Evolutionary conservation across 2,888 invertebrate species (phyloP), one percentile per base, ranked within the genome.

Genomic region (Brenthis hecate): DNA sequence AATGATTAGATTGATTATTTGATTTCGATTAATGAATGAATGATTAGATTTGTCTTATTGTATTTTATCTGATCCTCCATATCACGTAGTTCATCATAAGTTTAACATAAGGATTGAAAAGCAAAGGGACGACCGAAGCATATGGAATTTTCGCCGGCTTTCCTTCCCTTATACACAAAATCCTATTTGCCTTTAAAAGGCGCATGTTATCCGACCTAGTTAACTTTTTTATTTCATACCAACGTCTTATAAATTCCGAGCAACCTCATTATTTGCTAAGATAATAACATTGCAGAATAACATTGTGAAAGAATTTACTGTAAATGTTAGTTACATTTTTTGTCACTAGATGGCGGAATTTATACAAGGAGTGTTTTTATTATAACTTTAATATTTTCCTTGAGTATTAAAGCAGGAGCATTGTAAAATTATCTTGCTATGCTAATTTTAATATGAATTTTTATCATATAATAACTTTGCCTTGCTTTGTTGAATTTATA

Each of bases 201-300:
- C 53, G 11, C 62, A 62, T 62, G 16, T 53, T 53, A 36, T 32
- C 19, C 14, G 32, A 62, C 19, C 43, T 14, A 54, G 53, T 62
- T 62, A 62, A 62, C 53, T 54, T 54, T 53, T 62, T 62, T 62
- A 62, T 62, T 54, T 62, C 43, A 53, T 19, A 62, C 53, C 14
- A 23, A 6, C 62, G 53, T 54, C 62, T 53, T 54, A 62, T 62
- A 54, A 62, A 54, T 54, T 62, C 36, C 53, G 19, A 62, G 36
- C 53, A 54, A 62, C 62, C 53, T 62, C 43, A 53, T 62, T 62
- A 62, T 53, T 19, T 36, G 53, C 36, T 62, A 53, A 62, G 62
- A 62, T 62, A 54, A 62, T 62, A 62, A 62, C 16, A 19, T 53
- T 19, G 53, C 36, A 13, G 61, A 36, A 14, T 62, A 48, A 48